Evolutionary conservation across 1,140 invertebrate genomes (phyloP).

Genomic region (Panulirus ornatus): DNA sequence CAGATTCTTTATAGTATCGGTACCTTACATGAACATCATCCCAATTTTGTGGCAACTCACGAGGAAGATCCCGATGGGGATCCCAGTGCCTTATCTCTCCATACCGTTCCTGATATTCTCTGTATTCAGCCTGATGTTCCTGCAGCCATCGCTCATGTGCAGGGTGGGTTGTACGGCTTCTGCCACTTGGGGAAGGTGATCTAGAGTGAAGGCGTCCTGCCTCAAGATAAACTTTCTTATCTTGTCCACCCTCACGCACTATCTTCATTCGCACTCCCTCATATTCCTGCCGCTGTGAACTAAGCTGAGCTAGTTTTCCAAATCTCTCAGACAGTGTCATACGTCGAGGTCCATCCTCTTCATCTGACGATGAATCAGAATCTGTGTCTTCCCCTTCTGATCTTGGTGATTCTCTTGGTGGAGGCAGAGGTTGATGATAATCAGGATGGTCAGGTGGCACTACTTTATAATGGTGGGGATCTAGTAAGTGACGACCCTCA

Average conservation of each 20-base stretch:
- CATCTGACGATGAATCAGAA: constrained; percentile 70
- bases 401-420: constrained; percentile 58
- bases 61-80: constrained; percentile 74
- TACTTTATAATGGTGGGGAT: constrained; percentile 66
- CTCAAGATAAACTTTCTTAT: constrained; percentile 74
- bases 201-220: constrained; percentile 63
- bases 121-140: constrained; percentile 65
- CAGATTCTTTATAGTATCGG: constrained; percentile 83
- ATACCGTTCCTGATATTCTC: constrained; percentile 71
- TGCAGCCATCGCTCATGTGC: constrained; percentile 65
- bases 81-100: constrained; percentile 73
- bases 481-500: constrained; percentile 51
- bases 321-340: constrained; percentile 89
- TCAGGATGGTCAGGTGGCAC: constrained; percentile 60
- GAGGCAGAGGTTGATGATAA: constrained; percentile 58
- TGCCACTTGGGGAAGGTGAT: constrained; percentile 59
- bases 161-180: constrained; percentile 60
- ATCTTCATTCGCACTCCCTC: constrained; percentile 76
- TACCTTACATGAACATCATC: constrained; percentile 76
- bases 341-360: constrained; percentile 76
- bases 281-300: constrained; percentile 83
- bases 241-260: constrained; percentile 74
- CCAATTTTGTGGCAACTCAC: constrained; percentile 76
- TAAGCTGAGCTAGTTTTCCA: constrained; percentile 93
- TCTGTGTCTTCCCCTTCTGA: constrained; percentile 67